Evolutionary conservation across 1,140 invertebrate species (phyloP), one percentile per base, ranked within the genome.

Genomic region (Eriosoma lanigerum): DNA sequence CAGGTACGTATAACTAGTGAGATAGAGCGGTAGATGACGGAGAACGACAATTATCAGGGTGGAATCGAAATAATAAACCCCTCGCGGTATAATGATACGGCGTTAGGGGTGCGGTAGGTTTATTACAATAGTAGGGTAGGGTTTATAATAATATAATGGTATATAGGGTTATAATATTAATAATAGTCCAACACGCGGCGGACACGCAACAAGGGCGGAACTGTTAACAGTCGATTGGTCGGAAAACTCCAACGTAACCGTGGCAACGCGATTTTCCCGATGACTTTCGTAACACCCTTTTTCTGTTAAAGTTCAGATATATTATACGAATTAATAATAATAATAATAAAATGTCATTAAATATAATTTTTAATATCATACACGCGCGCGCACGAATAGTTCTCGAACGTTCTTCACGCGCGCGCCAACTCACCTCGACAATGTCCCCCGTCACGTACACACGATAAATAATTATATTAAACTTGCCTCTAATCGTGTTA

Each of bases 181-280:
- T n/a, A n/a, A n/a, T n/a, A n/a, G n/a, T n/a, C n/a, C n/a, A n/a
- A n/a, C n/a, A n/a, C 6, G 64, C 21, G 24, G 17, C 6, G n/a
- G 12, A 13, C 75, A 75, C 75, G 75, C 56, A 8, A 68, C 48
- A 32, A 19, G 75, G 75, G 54, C 75, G 75, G 32, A 48, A 21
- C 75, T n/a, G 24, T 52, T n/a, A n/a, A n/a, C 9, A 12, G 29
- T 21, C 56, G 21, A 60, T 78, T 62, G 75, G 75, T 62, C 56
- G 44, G 73, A 29, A 56, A 76, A 78, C 62, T 21, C 32, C 56
- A 12, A 48, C 8, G 75, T 24, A 62, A 48, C 75, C 56, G 46
- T 62, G 54, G 54, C 38, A 38, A 76, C 38, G 21, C 19, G 13
- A 32, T 52, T 72, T 72, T 52, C 46, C 68, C 26, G 1, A 17